Conservation (phyloP, 2,113 vertebrate species). For the Ictalurus punctatus region DNA sequence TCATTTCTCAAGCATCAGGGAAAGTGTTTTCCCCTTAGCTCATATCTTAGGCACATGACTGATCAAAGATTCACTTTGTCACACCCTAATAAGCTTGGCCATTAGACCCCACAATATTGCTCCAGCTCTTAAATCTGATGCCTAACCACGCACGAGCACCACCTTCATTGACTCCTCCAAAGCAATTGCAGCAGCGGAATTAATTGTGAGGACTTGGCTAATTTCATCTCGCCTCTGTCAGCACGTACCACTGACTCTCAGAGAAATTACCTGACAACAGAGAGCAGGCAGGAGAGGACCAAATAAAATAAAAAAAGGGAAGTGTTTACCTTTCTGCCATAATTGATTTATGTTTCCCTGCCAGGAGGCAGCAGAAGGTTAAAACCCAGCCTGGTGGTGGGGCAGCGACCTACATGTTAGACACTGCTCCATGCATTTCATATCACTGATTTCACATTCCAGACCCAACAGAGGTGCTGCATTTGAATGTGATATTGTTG, state of each 20-base stretch:
- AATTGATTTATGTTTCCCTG: conserved; percentile 54
- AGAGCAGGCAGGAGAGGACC: neutral
- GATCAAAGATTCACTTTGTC: conserved; percentile 33
- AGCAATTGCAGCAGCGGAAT: conserved; percentile 41
- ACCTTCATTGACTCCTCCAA: conserved; percentile 12
- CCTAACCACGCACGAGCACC: conserved; percentile 38
- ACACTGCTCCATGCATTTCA: conserved; percentile 33
- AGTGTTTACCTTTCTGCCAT: conserved; percentile 49
- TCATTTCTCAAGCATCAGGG: conserved; percentile 9
- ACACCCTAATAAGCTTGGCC: conserved; percentile 39
- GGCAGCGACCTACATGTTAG: conserved; percentile 45
- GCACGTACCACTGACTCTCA: conserved; percentile 25
- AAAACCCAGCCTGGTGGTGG: conserved; percentile 32
- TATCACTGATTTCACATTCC: conserved; percentile 18
- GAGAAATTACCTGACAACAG: conserved; percentile 52
- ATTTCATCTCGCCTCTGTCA: conserved; percentile 46
- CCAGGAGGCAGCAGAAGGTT: conserved; percentile 47
- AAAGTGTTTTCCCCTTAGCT: neutral
- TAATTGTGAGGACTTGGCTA: conserved; percentile 50
- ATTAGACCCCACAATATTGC: conserved; percentile 17
- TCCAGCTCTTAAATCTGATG: conserved; percentile 46
- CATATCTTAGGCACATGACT: neutral
- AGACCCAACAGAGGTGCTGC: conserved; percentile 11
- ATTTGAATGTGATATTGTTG: conserved; percentile 37
- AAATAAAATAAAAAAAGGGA: conserved; percentile 7